Evolutionary conservation across 2,888 invertebrate species (phyloP).

Genomic region (Drosophila lutescens): DNA sequence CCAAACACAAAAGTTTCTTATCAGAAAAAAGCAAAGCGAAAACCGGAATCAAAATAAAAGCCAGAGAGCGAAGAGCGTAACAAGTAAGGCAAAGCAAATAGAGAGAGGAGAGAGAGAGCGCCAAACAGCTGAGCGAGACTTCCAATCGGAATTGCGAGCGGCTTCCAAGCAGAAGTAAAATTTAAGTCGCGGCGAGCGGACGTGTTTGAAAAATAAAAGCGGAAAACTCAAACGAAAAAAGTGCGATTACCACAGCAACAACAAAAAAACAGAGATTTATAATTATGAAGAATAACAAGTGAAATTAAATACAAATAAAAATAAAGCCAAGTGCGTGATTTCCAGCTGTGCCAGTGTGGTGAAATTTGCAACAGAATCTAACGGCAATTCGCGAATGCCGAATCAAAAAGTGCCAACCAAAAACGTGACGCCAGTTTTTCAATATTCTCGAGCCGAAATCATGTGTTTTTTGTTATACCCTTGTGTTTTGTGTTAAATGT

Average conservation of each 20-base stretch:
- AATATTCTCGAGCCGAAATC: slow-evolving; percentile 29
- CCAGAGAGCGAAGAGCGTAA: slow-evolving; percentile 15
- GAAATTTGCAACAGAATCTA: slow-evolving; percentile 57
- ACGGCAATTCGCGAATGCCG: slow-evolving; percentile 62
- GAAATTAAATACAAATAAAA: slow-evolving; percentile 1
- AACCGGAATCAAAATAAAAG: slow-evolving; percentile 74
- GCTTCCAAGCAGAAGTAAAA: slow-evolving; percentile 13
- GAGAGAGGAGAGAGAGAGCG: neutral
- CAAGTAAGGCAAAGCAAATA: neutral
- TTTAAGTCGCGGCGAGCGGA: slow-evolving; percentile 24
- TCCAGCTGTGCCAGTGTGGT: slow-evolving; percentile 51
- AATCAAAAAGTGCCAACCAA: slow-evolving; percentile 32
- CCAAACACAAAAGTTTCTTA: slow-evolving; percentile 55
- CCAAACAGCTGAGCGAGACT: slow-evolving; percentile 33
- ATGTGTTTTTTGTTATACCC: slow-evolving; percentile 25
- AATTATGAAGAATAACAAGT: slow-evolving; percentile 17
- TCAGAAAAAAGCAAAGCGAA: slow-evolving; percentile 57
- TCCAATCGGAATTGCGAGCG: slow-evolving; percentile 3
- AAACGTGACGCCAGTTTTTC: slow-evolving; percentile 45
- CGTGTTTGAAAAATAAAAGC: slow-evolving; percentile 8
- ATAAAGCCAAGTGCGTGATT: slow-evolving; percentile 54
- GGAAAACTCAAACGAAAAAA: slow-evolving; percentile 5
- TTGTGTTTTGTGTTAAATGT: slow-evolving; percentile 44
- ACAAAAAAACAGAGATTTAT: slow-evolving; percentile 13
- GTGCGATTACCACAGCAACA: slow-evolving; percentile 29